Evolutionary conservation across 2,888 invertebrate genomes (phyloP).

Genomic region (Hyppa rectilinea): DNA sequence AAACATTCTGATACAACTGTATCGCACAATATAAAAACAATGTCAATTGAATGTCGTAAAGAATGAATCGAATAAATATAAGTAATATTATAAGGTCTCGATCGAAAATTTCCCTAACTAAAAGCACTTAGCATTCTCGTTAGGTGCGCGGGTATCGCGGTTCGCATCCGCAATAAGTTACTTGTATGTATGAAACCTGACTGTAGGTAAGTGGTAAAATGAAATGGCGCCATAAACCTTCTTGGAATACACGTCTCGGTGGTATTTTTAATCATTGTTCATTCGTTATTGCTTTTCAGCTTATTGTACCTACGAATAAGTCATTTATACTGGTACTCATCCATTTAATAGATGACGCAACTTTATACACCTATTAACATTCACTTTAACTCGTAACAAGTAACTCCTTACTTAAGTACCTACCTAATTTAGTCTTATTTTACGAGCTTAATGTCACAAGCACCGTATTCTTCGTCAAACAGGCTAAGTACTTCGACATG

Average conservation of each 20-base stretch:
- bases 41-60: constrained; percentile 33
- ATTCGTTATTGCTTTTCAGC: constrained; percentile 18
- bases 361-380: constrained; percentile 5
- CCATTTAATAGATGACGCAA: constrained; percentile 34
- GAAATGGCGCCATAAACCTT: constrained; percentile 74
- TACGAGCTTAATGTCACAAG: constrained; percentile 29
- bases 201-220: constrained; percentile 72
- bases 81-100: constrained; percentile 46
- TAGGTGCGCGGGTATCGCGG: constrained; percentile 67
- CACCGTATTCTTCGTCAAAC: constrained; percentile 15
- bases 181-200: constrained; percentile 70
- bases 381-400: constrained; percentile 16
- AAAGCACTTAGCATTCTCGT: constrained; percentile 74
- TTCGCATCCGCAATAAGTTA: constrained; percentile 75
- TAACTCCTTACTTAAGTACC: not conserved
- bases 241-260: constrained; percentile 66
- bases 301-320: constrained; percentile 26
- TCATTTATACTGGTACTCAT: constrained; percentile 5
- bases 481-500: constrained; percentile 8
- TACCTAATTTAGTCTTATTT: constrained; percentile 8
- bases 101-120: constrained; percentile 69
- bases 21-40: constrained; percentile 26
- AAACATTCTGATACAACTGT: constrained; percentile 45
- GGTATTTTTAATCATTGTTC: constrained; percentile 50
- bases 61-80: constrained; percentile 41